phyloP scores from a whole-genome alignment of 2,113 vertebrate species.

The Andinoacara biseriatus region DNA sequence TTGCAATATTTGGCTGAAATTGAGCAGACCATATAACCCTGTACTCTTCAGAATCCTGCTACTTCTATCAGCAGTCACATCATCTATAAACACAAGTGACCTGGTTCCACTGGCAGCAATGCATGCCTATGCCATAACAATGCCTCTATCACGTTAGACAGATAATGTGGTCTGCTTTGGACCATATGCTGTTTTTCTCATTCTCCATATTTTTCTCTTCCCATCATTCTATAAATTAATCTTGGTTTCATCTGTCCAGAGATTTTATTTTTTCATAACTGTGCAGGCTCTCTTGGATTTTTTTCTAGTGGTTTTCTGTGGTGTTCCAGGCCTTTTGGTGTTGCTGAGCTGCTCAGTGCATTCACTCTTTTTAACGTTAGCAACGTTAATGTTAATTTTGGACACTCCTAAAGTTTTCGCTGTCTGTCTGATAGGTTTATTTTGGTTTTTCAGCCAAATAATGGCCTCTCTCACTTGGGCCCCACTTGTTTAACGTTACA shows the following conservation, averaged over 20 bases:
- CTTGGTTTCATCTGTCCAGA: background rate
- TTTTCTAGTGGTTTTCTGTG: background rate
- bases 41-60: background rate
- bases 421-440: too few relatives aligned
- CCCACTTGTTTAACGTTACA: background rate
- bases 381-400: too few relatives aligned
- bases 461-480: background rate
- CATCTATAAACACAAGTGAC: background rate
- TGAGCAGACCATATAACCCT: background rate
- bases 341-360: too few relatives aligned
- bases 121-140: background rate
- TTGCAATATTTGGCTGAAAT: background rate
- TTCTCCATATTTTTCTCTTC: background rate
- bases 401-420: too few relatives aligned
- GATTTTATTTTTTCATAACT: background rate
- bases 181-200: background rate
- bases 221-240: background rate
- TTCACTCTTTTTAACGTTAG: too few relatives aligned
- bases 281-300: background rate
- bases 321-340: background rate
- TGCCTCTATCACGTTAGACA: background rate
- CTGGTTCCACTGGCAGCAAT: background rate
- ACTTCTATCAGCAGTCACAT: background rate
- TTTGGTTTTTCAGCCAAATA: background rate
- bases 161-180: background rate